Conservation (phyloP, 2,113 vertebrate genomes). For the Chaenogobius annularis region DNA sequence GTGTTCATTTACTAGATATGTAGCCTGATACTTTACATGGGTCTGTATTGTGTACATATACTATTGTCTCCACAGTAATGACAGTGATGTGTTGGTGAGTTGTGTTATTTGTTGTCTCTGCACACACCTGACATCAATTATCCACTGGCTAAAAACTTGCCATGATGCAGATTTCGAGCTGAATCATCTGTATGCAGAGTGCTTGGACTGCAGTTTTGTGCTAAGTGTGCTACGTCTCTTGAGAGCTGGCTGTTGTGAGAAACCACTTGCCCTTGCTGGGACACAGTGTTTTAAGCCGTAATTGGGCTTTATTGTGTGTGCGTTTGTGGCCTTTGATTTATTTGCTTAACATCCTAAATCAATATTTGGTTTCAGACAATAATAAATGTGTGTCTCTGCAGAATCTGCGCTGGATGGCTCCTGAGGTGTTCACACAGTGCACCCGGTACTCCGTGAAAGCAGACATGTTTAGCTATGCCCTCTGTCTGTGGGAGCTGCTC, state of each 20-base stretch:
- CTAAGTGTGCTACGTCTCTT: slow-evolving; percentile 58
- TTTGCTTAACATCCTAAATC: neutral
- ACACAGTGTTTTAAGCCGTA: slow-evolving; percentile 45
- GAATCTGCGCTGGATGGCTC: slow-evolving; percentile 97
- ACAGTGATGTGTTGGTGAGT: neutral
- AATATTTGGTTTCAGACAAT: neutral
- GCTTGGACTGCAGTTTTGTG: slow-evolving; percentile 61
- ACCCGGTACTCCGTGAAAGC: slow-evolving; percentile 94
- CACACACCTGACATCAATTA: slow-evolving; percentile 57
- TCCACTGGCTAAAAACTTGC: slow-evolving; percentile 47
- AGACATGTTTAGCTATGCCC: slow-evolving; percentile 92
- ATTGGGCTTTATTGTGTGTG: slow-evolving; percentile 32
- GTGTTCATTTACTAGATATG: neutral
- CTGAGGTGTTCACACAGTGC: slow-evolving; percentile 93
- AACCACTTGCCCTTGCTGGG: slow-evolving; percentile 49
- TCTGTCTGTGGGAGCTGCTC: slow-evolving; percentile 94
- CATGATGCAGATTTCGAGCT: slow-evolving; percentile 56
- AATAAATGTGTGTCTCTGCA: slow-evolving; percentile 54
- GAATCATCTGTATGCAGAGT: slow-evolving; percentile 44
- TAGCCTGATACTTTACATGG: too few species aligned
- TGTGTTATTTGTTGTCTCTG: slow-evolving; percentile 38
- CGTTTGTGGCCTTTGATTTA: neutral
- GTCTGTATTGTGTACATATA: too few species aligned
- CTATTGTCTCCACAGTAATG: too few species aligned
- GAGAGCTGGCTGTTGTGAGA: slow-evolving; percentile 53